Conservation (phyloP, 2,888 invertebrate species). For the Himalopsyche tibetana region DNA sequence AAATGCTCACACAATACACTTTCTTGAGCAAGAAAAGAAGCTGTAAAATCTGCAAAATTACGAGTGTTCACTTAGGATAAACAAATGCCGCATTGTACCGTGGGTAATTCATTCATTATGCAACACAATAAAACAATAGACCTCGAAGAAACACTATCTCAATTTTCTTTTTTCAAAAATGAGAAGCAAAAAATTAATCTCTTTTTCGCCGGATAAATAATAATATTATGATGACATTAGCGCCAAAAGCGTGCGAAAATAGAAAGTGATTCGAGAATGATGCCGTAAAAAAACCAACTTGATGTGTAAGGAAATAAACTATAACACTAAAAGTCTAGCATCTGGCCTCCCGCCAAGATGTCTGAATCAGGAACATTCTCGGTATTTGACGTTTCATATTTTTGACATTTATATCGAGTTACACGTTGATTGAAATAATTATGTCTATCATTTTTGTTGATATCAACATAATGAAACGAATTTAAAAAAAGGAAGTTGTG, state of each 20-base stretch:
- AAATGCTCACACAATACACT: background rate
- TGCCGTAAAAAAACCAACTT: background rate
- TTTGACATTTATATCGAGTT: background rate
- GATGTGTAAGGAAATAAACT: background rate
- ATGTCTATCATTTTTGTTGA: too few species aligned
- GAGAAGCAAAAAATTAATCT: background rate
- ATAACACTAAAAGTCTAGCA: background rate
- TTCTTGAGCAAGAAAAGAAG: constrained; percentile 5
- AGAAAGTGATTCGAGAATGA: constrained; percentile 41
- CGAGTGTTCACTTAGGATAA: background rate
- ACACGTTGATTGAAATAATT: too few species aligned
- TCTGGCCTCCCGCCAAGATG: constrained; percentile 27
- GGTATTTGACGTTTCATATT: constrained; percentile 1
- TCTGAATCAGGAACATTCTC: background rate
- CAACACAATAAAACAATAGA: constrained; percentile 18
- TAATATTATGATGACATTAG: constrained; percentile 36
- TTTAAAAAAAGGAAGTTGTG: too few species aligned
- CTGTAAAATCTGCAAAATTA: constrained; percentile 18
- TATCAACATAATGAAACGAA: too few species aligned
- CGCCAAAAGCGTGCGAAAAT: constrained; percentile 35
- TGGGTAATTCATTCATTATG: background rate
- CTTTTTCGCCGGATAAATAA: background rate
- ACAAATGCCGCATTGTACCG: constrained; percentile 5
- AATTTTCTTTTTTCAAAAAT: background rate
- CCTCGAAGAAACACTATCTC: background rate